A percentile compares a stretch with the other conserved stretches of the same genome.
phyloP scores from a whole-genome alignment of 2,113 vertebrate species.

The Poeciliopsis turrubarensis region DNA sequence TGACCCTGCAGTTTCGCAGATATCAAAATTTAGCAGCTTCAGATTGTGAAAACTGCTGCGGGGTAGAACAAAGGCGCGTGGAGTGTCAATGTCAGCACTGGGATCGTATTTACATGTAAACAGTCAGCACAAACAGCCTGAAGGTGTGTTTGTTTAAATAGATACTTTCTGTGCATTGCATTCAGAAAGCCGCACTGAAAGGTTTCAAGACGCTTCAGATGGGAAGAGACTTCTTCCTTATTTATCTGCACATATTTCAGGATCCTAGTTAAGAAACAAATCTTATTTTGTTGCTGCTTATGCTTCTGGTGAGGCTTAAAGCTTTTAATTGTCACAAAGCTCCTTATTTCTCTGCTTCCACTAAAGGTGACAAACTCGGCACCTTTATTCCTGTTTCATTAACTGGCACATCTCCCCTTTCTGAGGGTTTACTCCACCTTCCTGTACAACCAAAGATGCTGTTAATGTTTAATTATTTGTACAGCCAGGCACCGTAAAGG shows the following conservation, averaged over 20 bases:
- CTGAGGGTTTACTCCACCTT: neutral
- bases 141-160: conserved; percentile 16
- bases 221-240: no score
- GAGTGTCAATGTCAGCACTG: conserved; percentile 45
- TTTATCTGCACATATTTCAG: neutral
- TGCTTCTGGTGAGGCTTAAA: neutral
- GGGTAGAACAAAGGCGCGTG: conserved; percentile 23
- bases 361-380: neutral
- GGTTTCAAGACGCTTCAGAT: neutral
- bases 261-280: neutral
- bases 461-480: conserved; percentile 11
- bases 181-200: conserved; percentile 13
- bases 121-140: conserved; percentile 43
- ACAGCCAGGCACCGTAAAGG: neutral
- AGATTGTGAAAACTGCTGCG: conserved; percentile 36
- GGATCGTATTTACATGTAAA: conserved; percentile 50
- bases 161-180: conserved; percentile 7
- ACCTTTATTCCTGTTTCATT: neutral
- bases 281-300: neutral
- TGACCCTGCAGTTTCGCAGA: conserved; percentile 39
- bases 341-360: neutral
- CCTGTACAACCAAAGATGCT: neutral
- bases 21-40: conserved; percentile 45
- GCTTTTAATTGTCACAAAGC: neutral
- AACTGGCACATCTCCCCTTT: neutral